Percentiles rank a stretch among this genome's conserved stretches.
phyloP scores from a whole-genome alignment of 1,140 invertebrate genomes.

The Microvelia longipes region DNA sequence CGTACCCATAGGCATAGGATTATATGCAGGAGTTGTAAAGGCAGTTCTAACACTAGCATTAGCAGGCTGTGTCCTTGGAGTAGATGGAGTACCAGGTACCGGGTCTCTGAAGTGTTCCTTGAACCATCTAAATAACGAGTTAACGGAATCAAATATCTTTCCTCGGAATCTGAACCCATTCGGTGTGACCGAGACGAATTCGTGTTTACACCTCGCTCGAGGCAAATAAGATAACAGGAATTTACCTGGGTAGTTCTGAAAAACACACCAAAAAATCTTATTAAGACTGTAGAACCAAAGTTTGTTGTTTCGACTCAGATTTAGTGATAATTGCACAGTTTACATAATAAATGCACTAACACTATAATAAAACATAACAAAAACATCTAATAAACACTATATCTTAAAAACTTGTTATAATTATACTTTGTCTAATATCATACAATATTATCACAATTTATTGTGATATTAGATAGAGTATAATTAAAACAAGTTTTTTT shows the following conservation, averaged over 20 bases:
- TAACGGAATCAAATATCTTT: conserved; percentile 72
- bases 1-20: background rate
- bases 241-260: conserved; percentile 75
- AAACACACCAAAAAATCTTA: conserved; percentile 19
- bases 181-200: conserved; percentile 78
- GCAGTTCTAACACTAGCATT: conserved; percentile 56
- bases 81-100: conserved; percentile 60
- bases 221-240: conserved; percentile 91
- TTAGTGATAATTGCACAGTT: too few species aligned
- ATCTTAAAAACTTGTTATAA: too few species aligned
- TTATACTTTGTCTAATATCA: too few species aligned
- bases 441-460: too few species aligned
- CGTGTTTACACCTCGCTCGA: conserved; percentile 64
- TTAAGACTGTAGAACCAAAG: too few species aligned
- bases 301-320: too few species aligned
- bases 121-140: conserved; percentile 83
- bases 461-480: too few species aligned
- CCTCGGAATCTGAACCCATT: conserved; percentile 85
- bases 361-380: too few species aligned
- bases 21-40: conserved; percentile 29
- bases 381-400: too few species aligned
- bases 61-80: conserved; percentile 38
- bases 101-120: conserved; percentile 93
- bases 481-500: too few species aligned
- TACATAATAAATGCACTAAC: too few species aligned